These are phyloP conservation scores for Piscicola geometra DNA, from an alignment of 2,888 invertebrate species.

Conservation along the genomic window DNA sequence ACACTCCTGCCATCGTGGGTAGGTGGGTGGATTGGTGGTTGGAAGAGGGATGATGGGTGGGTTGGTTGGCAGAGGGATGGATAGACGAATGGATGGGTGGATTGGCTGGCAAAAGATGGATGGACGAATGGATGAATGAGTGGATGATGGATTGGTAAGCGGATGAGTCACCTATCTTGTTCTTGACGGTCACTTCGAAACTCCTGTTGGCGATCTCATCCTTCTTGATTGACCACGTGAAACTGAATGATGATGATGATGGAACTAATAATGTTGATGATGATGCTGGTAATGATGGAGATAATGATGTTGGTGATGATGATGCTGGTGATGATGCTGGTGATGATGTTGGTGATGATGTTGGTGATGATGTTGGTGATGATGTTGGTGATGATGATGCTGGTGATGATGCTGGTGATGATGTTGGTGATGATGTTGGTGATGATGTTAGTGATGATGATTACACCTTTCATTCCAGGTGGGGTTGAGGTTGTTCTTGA, in stretches of 20 bases:
- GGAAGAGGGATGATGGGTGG: neutral
- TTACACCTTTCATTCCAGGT: constrained; percentile 75
- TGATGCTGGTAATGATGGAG: neutral
- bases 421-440: neutral
- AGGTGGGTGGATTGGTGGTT: neutral
- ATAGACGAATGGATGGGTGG: constrained; percentile 21
- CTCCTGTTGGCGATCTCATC: constrained; percentile 19
- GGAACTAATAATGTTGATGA: neutral
- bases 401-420: neutral
- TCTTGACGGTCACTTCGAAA: constrained; percentile 34
- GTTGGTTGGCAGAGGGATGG: no score
- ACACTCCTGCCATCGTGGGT: neutral
- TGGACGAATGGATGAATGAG: constrained; percentile 9
- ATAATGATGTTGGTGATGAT: neutral
- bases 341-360: neutral
- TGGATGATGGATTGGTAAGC: constrained; percentile 12
- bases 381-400: neutral
- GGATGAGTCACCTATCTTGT: constrained; percentile 18
- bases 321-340: neutral
- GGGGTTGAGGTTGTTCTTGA: constrained; percentile 85
- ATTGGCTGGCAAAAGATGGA: no score
- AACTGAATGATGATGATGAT: neutral
- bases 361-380: neutral
- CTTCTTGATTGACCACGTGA: constrained; percentile 32
- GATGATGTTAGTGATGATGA: neutral